Evolutionary conservation across 2,113 vertebrate genomes (phyloP), one percentile per base, ranked within the genome.

Genomic region (Apaloderma vittatum): DNA sequence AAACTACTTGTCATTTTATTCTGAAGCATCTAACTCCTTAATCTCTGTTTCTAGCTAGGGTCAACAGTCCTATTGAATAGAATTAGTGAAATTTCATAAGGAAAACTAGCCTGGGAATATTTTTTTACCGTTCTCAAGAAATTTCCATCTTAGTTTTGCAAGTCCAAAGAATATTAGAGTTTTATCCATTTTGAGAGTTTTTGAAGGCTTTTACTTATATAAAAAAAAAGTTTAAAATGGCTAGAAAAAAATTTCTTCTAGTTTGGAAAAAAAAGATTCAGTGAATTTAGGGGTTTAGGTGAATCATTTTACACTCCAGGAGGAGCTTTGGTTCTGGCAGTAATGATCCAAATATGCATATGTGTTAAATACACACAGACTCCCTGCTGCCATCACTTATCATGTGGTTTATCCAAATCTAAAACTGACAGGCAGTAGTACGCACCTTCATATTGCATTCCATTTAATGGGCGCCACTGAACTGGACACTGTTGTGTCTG

Each of bases 251-350:
- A 75, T 91, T 96, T 72, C 55, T 34, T 86, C 36, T 90, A 88
- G n/a, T 82, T 90, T 88, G 20, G 14, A 30, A 29, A 30, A 27
- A 40, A 40, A 40, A 40, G 11, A 40, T 40, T 62, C 59, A n/a
- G 36, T 75, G 77, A 93, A 88, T 97, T 89, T 94, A 58, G 59
- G 49, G 54, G 51, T 97, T 94, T 95, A 92, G 86, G 90, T 62
- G 62, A 97, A 96, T 93, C 68, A 86, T 97, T 97, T 93, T 96
- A 91, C 51, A 80, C 68, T 95, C 62, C 70, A 83, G 67, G 94
- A 96, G 43, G 65, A 93, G 54, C 66, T 94, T 96, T 91, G 63
- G 3, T 90, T 94, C 95, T 93, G 83, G 58, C 71, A 79, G 73
- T 34, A 92, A 89, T 78, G 45, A 17, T 97, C 49, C 94, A 62